Conservation (phyloP, 2,113 vertebrate species). For the Emydocephalus ijimae region DNA sequence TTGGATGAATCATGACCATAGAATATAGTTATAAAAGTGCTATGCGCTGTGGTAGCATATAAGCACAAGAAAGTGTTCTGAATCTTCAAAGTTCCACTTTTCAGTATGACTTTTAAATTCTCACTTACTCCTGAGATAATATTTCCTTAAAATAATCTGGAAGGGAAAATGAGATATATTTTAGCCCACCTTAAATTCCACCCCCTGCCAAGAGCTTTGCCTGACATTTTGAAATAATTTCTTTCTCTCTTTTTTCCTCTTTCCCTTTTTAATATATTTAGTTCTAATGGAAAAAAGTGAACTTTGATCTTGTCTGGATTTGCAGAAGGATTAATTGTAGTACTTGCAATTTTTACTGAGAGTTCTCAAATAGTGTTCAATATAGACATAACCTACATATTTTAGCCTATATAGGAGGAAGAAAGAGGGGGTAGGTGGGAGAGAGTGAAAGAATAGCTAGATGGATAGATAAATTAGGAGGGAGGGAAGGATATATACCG, state of each 20-base stretch:
- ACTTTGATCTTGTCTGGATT: slow-evolving; percentile 2
- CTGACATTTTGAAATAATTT: slow-evolving; percentile 19
- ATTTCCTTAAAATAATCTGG: neutral
- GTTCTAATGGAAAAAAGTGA: slow-evolving; percentile 5
- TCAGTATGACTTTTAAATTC: neutral
- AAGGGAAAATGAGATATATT: neutral
- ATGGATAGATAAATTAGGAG: too few relatives aligned
- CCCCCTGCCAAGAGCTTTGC: neutral
- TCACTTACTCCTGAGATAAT: neutral
- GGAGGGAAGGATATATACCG: too few relatives aligned
- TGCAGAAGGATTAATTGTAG: neutral
- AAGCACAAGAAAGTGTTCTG: neutral
- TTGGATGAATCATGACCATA: too few relatives aligned
- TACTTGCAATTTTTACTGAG: slow-evolving; percentile 4
- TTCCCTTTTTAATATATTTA: neutral
- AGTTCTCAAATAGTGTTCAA: neutral
- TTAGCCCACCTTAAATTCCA: neutral
- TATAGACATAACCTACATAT: neutral
- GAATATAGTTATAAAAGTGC: neutral
- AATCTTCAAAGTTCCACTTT: neutral
- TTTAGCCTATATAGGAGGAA: neutral
- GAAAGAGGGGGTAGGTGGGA: neutral
- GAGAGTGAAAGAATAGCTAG: neutral
- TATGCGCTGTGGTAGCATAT: neutral
- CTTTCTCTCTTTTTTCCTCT: neutral